A percentile compares a stretch with the other conserved stretches of the same genome.
Conservation (phyloP, 2,113 vertebrate species). For the Delphinus delphis region DNA sequence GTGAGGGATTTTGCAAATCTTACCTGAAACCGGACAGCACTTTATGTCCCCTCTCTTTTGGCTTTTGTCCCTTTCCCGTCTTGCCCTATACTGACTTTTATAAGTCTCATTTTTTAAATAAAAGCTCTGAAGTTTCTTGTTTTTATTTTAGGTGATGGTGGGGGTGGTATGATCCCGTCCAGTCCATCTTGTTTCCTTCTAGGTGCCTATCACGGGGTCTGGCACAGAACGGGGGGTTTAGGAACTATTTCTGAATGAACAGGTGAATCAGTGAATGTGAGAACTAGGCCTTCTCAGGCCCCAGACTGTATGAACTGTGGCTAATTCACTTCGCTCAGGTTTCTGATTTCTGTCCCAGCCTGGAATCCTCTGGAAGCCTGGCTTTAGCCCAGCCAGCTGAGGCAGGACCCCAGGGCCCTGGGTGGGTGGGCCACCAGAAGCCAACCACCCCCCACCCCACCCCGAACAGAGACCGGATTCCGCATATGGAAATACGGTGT, state of each 20-base stretch:
- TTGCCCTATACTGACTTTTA: not conserved
- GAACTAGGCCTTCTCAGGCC: fast-evolving
- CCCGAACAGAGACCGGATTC: not conserved
- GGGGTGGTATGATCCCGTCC: too few relatives aligned
- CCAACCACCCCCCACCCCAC: too few relatives aligned
- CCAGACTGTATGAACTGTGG: too few relatives aligned
- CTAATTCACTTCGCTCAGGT: too few relatives aligned
- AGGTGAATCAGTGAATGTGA: fast-evolving
- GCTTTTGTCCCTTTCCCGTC: too few relatives aligned
- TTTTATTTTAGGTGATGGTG: not conserved
- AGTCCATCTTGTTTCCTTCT: not conserved
- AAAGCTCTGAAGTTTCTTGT: not conserved
- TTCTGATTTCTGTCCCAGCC: not conserved
- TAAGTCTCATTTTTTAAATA: not conserved
- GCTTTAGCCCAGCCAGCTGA: not conserved
- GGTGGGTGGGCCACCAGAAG: not conserved
- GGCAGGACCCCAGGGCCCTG: not conserved
- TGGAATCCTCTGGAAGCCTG: not conserved
- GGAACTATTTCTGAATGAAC: not conserved
- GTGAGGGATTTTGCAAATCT: not conserved
- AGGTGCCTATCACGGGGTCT: not conserved
- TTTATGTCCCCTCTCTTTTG: not conserved
- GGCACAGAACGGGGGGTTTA: not conserved
- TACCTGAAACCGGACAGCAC: not conserved
- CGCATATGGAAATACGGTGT: not conserved